Base-by-base conservation (phyloP, 1,140 invertebrate genomes). In the Bicyclus anynana region DNA sequence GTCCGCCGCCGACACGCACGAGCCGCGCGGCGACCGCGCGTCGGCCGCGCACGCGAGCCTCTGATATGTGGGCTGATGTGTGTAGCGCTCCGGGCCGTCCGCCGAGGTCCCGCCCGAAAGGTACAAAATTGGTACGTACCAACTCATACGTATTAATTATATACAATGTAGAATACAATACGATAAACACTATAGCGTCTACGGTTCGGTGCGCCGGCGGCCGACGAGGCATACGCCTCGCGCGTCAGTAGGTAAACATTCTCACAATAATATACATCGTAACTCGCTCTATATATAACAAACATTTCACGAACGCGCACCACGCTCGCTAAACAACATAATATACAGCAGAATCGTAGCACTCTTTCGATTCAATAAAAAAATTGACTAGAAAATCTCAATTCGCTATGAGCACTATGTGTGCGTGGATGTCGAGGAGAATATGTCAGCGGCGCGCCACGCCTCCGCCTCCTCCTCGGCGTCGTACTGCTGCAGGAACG, bases 401-500 rank as follows among this genome's bases (percentile, higher is more conserved):
- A 85, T 84, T 80, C 77, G 76, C 80, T 83, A 85, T 74, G 69
- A 76, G 77, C 76, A 79, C 81, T 87, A 85, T 77, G 82, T 77
- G 82, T 82, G 83, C 75, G 84, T 74, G 70, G 84, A 74, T 54
- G 81, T 67, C 59, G 77, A 72, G 62, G 80, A 85, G 75, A 87
- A 87, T 48, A 87, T 85, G 65, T 88, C 84, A 42, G 80, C 70
- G 66, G 81, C 75, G 62, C 75, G 84, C 84, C 84, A 88, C 47
- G 83, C 83, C 68, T 85, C 83, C 58, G 81, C 83, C 65, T 87
- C 84, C 64, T 74, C 83, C 65, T 87, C 84, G 46, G 75, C 81
- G 72, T 87, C 84, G 71, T 92, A 92, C 71, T 90, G 89, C 81
- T 91, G 84, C 68, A 92, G 74, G 76, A 92, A 92, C 37, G 91